phyloP scores from a whole-genome alignment of 2,888 invertebrate genomes.

The Dynastes grantii region DNA sequence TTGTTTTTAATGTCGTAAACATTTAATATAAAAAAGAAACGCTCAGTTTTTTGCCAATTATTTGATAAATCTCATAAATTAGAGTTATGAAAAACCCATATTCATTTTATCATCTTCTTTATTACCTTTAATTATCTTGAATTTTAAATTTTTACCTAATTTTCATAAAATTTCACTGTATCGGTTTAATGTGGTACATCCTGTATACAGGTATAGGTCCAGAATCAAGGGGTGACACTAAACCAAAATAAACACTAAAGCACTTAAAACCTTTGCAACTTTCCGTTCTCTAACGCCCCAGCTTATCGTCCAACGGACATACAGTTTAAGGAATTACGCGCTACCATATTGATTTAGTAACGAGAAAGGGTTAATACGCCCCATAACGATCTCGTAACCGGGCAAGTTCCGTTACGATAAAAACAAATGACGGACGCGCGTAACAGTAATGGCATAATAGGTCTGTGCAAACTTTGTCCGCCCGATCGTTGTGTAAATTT shows the following conservation, averaged over 20 bases:
- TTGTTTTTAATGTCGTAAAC: no score
- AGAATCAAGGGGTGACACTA: conserved; percentile 16
- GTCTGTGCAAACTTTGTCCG: not conserved
- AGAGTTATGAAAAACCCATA: no score
- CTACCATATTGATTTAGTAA: conserved; percentile 28
- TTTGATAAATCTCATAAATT: no score
- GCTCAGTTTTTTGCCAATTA: no score
- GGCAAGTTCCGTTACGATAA: not conserved
- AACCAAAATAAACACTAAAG: conserved; percentile 47
- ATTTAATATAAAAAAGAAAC: no score
- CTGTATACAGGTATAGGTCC: not conserved
- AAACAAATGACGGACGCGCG: conserved; percentile 6
- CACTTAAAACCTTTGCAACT: conserved; percentile 38
- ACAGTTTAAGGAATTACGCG: conserved; percentile 20
- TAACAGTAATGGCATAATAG: conserved; percentile 2
- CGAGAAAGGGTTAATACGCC: not conserved
- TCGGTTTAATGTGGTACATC: not conserved
- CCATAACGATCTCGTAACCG: not conserved
- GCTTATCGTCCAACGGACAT: not conserved
- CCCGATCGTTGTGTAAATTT: not conserved
- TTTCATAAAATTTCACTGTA: not conserved
- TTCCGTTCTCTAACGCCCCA: not conserved
- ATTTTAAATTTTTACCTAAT: no score
- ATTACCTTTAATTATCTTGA: no score
- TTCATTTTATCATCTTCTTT: no score